Base-by-base conservation (phyloP, 2,797 vertebrate genomes). In the Tinamus major region DNA sequence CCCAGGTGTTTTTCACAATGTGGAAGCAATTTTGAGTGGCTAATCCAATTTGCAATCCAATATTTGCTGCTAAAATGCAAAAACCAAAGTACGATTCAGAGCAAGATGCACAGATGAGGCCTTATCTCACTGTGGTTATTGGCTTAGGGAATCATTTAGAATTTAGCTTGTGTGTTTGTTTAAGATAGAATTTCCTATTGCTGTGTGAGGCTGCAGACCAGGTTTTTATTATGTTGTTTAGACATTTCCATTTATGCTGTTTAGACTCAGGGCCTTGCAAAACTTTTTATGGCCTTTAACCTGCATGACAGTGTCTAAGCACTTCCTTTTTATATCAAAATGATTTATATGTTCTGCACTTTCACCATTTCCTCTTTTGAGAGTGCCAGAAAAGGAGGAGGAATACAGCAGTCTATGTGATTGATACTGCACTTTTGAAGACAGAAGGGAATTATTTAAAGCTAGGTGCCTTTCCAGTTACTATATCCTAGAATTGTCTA, bases 391-490 rank as follows among this genome's bases (percentile, higher is more conserved):
- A 88, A 79, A 83, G 79, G 65, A 92, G 78, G 85, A 90, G 69
- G 41, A 56, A 49, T 59, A 59, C 24, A 24, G 79, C 69, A 84
- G 58, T 89, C 3, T 0, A n/a, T 23, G n/a, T 96, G 91, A 95
- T 81, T 92, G 95, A 94, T 93, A 72, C 31, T 61, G 15, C 20
- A 74, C 70, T 91, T 93, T 49, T 90, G 87, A 92, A 96, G 95
- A 93, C 80, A 84, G 91, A 90, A 94, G 87, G 85, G 74, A 67
- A 90, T 93, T 94, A 91, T 91, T 95, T 86, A 90, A 93, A 92
- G 70, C 74, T 41, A 13, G 74, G 63, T 87, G 79, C 90, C 83
- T 93, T 93, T 90, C 70, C 91, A 86, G 8, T 92, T 94, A 93
- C 67, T 69, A 71, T 74, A 42, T 84, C 39, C 51, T 86, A 59